Evolutionary conservation across 2,113 vertebrate genomes (phyloP).

Genomic region (Brienomyrus longianalis): DNA sequence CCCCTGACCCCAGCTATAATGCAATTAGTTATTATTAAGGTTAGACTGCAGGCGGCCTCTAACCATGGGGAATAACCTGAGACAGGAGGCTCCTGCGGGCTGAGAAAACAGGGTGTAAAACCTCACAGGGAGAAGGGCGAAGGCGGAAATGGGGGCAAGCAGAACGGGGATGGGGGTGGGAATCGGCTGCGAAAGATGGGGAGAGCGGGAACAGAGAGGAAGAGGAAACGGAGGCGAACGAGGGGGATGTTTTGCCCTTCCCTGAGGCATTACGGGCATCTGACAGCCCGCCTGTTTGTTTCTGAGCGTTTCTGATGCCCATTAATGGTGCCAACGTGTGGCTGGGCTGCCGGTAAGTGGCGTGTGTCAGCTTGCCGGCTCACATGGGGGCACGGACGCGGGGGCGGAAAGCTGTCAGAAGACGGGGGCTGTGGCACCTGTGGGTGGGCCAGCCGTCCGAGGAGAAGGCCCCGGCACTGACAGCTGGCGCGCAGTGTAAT

Average conservation of each 20-base stretch:
- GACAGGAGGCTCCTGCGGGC: neutral
- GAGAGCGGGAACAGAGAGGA: neutral
- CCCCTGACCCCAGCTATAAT: conserved; percentile 20
- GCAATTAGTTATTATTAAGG: conserved; percentile 34
- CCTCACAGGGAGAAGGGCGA: neutral
- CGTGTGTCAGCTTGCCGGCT: conserved; percentile 43
- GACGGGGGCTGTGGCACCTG: conserved; percentile 51
- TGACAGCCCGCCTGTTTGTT: conserved; percentile 40
- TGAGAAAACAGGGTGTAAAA: neutral
- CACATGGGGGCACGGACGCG: conserved; percentile 40
- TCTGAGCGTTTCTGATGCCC: conserved; percentile 25
- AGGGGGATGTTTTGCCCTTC: conserved; percentile 20
- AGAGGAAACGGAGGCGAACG: neutral
- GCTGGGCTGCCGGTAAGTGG: conserved; percentile 42
- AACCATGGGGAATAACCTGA: neutral
- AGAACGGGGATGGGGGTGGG: neutral
- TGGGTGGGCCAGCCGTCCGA: conserved; percentile 61
- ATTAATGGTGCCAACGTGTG: conserved; percentile 36
- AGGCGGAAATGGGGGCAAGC: neutral
- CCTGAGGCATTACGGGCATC: conserved; percentile 35
- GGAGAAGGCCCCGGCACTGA: conserved; percentile 49
- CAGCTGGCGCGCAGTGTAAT: conserved; percentile 42
- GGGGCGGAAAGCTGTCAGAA: conserved; percentile 42
- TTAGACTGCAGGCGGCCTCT: conserved; percentile 6
- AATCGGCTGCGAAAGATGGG: neutral